phyloP scores from a whole-genome alignment of 2,113 vertebrate species.

The Chitala chitala region DNA sequence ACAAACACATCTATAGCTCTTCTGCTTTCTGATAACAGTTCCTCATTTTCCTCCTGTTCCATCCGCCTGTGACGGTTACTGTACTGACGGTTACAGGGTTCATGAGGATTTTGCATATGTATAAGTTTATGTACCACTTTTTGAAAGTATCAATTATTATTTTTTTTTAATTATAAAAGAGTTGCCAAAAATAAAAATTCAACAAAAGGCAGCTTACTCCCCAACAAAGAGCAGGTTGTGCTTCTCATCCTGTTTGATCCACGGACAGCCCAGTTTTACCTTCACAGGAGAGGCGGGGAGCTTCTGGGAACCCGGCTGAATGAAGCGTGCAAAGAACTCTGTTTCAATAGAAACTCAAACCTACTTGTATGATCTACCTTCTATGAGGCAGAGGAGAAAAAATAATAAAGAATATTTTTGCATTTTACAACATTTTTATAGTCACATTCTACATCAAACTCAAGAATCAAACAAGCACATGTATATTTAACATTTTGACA shows the following conservation, averaged over 20 bases:
- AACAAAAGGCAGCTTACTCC: constrained; percentile 64
- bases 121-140: no score
- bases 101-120: no score
- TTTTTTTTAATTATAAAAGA: neutral
- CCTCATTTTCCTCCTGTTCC: constrained; percentile 83
- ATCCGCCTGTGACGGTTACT: constrained; percentile 81
- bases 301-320: constrained; percentile 81
- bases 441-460: neutral
- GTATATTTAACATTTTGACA: no score
- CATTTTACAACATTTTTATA: neutral
- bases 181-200: neutral
- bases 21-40: constrained; percentile 75
- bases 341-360: constrained; percentile 84
- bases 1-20: constrained; percentile 73
- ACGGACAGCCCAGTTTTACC: constrained; percentile 72
- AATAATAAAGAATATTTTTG: neutral
- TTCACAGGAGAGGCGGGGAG: constrained; percentile 77
- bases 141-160: no score
- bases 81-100: neutral
- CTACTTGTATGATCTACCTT: constrained; percentile 80
- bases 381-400: constrained; percentile 43
- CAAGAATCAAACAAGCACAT: neutral
- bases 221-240: constrained; percentile 76
- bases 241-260: constrained; percentile 78
- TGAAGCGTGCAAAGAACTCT: constrained; percentile 84